Evolutionary conservation across 2,113 vertebrate species (phyloP).

Genomic region (Cettia cetti): DNA sequence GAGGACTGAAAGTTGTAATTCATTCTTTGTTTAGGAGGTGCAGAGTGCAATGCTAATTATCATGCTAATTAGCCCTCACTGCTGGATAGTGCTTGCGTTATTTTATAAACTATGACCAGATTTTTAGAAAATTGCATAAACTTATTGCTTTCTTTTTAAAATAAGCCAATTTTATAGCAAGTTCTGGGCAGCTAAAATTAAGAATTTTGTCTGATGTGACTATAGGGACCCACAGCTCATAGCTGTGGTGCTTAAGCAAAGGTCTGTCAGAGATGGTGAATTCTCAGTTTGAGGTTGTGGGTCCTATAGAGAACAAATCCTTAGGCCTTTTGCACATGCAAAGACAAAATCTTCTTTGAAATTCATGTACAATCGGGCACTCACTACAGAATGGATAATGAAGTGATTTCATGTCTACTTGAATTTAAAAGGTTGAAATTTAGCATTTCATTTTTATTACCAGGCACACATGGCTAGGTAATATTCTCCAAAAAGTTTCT

Average conservation of each 20-base stretch:
- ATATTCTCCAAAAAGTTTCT: background rate
- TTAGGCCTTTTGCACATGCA: background rate
- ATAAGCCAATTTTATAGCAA: background rate
- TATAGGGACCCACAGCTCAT: background rate
- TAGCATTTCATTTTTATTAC: background rate
- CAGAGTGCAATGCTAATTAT: background rate
- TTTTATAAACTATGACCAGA: background rate
- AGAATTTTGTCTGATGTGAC: background rate
- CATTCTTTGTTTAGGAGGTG: background rate
- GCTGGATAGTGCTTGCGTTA: background rate
- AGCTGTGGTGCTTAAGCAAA: background rate
- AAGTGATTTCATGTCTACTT: background rate
- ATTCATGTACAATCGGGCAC: background rate
- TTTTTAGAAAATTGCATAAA: background rate
- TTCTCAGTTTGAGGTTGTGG: background rate
- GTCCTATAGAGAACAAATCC: background rate
- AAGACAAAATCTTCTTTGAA: background rate
- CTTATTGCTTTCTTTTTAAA: background rate
- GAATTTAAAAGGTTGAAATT: background rate
- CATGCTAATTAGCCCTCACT: background rate
- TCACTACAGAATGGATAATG: background rate
- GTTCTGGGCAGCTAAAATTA: background rate
- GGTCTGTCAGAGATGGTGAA: background rate
- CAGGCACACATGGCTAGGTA: background rate
- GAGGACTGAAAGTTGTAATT: background rate